Evolutionary conservation across 2,797 vertebrate genomes (phyloP).

Genomic region (Alcedo quadribrachys): DNA sequence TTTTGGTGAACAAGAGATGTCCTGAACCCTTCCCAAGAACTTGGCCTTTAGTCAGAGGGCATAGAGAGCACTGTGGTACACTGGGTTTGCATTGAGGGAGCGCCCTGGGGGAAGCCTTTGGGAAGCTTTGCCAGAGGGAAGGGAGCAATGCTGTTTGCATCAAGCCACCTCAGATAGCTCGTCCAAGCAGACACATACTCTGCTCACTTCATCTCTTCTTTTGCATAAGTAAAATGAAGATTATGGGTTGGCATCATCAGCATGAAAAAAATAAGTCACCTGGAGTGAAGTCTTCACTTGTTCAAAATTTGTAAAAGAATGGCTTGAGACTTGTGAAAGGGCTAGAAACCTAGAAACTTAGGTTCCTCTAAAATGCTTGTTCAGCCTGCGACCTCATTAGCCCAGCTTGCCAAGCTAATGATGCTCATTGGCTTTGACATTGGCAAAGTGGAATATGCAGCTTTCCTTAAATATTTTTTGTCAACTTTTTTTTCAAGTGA

Average conservation of each 20-base stretch:
- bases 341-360: not conserved
- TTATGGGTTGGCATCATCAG: not conserved
- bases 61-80: rapidly evolving
- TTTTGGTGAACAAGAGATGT: not conserved
- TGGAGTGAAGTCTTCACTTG: not conserved
- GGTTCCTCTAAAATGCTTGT: not conserved
- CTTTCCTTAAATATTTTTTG: constrained; percentile 63
- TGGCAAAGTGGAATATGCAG: constrained; percentile 56
- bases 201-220: not conserved
- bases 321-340: not conserved
- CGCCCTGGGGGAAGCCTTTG: not conserved
- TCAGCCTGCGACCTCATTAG: constrained; percentile 47
- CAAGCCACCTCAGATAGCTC: not conserved
- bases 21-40: not conserved
- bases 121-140: not conserved
- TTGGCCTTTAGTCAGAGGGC: not conserved
- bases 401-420: not conserved
- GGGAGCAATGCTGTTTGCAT: not conserved
- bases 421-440: constrained; percentile 66
- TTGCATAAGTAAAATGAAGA: not conserved
- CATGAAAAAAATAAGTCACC: not conserved
- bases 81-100: not conserved
- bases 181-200: not conserved
- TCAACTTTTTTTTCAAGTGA: constrained; percentile 62
- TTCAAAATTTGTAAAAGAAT: not conserved